Evolutionary conservation across 2,888 invertebrate species (phyloP), one percentile per base, ranked within the genome.

Genomic region (Deilephila porcellus): DNA sequence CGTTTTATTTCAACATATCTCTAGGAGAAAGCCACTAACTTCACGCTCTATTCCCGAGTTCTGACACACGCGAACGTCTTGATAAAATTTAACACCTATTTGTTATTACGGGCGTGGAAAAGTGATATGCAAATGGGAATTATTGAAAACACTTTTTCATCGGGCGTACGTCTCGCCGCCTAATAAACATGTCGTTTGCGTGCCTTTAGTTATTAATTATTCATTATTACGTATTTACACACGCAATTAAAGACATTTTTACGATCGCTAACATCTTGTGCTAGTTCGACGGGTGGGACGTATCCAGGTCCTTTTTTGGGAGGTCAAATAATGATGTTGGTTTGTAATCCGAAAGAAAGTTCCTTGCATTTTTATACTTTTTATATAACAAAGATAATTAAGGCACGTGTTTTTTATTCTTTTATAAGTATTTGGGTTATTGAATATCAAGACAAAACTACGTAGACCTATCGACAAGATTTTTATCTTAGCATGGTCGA

Each of bases 171-270:
- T 56, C 70, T 74, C 72, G 71, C 75, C 70, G 56, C 74, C 75
- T 75, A 71, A 78, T 82, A 83, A 82, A 83, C 71, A 76, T 81
- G 81, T 82, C 78, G 74, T 71, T 76, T 76, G 74, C 37, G 60
- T 71, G 70, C 19, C 25, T 56, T 70, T 71, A 34, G 8, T 71
- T 71, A 71, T 80, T 82, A 79, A 80, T 80, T 79, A 81, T 81
- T 79, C 77, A 79, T 78, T 81, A 78, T 81, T 77, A 72, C 70
- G 73, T 76, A 77, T 83, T 81, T 78, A 79, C 76, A 76, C 77
- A 76, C 78, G 60, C 74, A 75, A 79, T 82, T 81, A 77, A 77
- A 76, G 77, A 81, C 71, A 75, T 77, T 81, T 83, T 83, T 75
- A 76, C 74, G 76, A 75, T 71, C 60, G 52, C 56, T 14, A 71